These are phyloP conservation scores for Cyrtorhinus lividipennis DNA, from an alignment of 1,140 invertebrate genomes.

Conservation along the genomic window DNA sequence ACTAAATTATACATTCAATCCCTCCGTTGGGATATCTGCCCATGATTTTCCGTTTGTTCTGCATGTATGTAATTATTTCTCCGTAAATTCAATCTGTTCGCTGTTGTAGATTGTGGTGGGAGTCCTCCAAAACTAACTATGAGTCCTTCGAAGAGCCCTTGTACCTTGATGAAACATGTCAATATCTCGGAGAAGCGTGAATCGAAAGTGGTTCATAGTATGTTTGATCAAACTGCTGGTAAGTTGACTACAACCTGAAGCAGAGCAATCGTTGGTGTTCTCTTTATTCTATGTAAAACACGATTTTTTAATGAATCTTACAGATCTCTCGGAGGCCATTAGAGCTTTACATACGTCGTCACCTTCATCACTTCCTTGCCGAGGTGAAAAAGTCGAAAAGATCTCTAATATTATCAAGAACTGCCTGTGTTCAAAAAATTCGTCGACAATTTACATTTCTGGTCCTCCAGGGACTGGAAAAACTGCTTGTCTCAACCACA, in stretches of 20 bases:
- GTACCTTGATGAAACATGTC: neutral
- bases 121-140: neutral
- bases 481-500: slow-evolving; percentile 67
- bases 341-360: slow-evolving; percentile 53
- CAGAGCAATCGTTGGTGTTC: neutral
- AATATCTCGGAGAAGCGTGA: neutral
- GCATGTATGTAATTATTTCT: no score
- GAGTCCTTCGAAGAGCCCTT: neutral
- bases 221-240: no score
- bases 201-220: neutral
- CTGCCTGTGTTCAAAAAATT: slow-evolving; percentile 46
- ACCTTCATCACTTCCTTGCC: slow-evolving; percentile 51
- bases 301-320: no score
- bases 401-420: slow-evolving; percentile 52
- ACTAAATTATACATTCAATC: no score
- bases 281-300: no score
- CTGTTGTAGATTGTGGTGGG: neutral
- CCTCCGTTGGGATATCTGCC: no score
- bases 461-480: slow-evolving; percentile 95
- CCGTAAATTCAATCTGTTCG: no score
- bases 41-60: neutral
- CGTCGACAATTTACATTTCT: slow-evolving; percentile 81
- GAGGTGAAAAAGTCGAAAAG: slow-evolving; percentile 58
- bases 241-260: neutral
- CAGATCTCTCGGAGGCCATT: slow-evolving; percentile 17